Conservation (phyloP, 1,140 invertebrate species). For the Drosophila trapezifrons region DNA sequence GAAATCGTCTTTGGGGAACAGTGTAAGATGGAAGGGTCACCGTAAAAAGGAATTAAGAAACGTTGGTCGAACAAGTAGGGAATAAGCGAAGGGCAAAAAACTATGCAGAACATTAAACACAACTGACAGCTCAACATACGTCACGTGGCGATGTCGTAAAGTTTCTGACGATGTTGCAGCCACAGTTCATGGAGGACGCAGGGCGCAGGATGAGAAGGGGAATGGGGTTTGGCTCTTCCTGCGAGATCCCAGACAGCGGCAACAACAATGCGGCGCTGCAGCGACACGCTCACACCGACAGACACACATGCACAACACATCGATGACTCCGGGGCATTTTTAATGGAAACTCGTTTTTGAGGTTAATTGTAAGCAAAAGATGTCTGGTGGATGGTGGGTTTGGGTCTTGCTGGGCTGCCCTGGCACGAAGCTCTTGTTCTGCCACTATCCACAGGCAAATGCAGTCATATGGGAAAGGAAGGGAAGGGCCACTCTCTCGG, state of each 20-base stretch:
- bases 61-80: slow-evolving; percentile 4
- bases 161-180: slow-evolving; percentile 57
- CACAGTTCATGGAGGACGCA: slow-evolving; percentile 16
- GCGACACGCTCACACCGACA: slow-evolving; percentile 9
- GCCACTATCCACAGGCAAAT: slow-evolving; percentile 41
- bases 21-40: slow-evolving; percentile 11
- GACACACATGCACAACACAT: slow-evolving; percentile 47
- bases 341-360: slow-evolving; percentile 84
- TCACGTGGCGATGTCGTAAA: slow-evolving; percentile 79
- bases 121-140: slow-evolving; percentile 79
- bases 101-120: slow-evolving; percentile 79
- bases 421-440: slow-evolving; percentile 7
- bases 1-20: background rate
- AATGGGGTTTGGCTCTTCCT: slow-evolving; percentile 8
- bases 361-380: slow-evolving; percentile 83
- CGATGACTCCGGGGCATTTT: slow-evolving; percentile 83
- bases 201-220: background rate
- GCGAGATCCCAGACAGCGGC: slow-evolving; percentile 34
- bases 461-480: slow-evolving; percentile 1
- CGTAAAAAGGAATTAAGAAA: slow-evolving; percentile 14
- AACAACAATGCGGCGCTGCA: slow-evolving; percentile 38
- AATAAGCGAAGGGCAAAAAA: slow-evolving; percentile 22
- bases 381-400: slow-evolving; percentile 16
- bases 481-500: slow-evolving; percentile 47
- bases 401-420: slow-evolving; percentile 4